Evolutionary conservation across 1,140 invertebrate genomes (phyloP).

Genomic region (Diprion similis): DNA sequence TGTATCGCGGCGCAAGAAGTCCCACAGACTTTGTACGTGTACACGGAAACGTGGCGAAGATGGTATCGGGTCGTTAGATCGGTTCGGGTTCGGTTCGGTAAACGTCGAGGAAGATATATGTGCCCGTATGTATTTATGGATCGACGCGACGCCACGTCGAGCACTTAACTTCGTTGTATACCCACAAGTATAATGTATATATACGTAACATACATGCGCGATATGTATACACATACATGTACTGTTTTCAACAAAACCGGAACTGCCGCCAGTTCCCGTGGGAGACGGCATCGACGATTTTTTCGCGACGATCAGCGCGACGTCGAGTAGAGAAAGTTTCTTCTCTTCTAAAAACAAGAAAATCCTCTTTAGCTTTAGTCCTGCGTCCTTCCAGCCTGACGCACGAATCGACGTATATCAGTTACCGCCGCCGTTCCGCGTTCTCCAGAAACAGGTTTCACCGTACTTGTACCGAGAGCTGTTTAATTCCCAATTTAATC

Average conservation of each 20-base stretch:
- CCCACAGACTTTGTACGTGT: neutral
- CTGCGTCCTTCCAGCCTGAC: neutral
- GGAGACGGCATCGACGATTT: neutral
- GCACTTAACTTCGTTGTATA: neutral
- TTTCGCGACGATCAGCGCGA: neutral
- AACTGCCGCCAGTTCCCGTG: neutral
- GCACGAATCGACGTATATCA: neutral
- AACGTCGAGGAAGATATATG: neutral
- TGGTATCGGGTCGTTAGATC: neutral
- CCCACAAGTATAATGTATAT: no score
- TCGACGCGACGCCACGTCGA: neutral
- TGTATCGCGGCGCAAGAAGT: neutral
- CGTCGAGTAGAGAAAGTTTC: neutral
- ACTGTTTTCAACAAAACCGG: neutral
- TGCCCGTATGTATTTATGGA: neutral
- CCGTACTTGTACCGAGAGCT: no score
- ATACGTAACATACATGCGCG: no score
- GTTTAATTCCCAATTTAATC: no score
- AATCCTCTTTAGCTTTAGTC: neutral
- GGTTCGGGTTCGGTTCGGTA: neutral
- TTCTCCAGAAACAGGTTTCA: no score
- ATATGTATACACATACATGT: neutral
- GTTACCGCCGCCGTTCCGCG: no score
- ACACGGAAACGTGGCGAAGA: slow-evolving; percentile 1
- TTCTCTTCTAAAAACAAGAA: neutral